A percentile compares a stretch with the other conserved stretches of the same genome.
These are phyloP conservation scores for Chaetodon trifasciatus DNA, from an alignment of 2,797 vertebrate species.

Conservation along the genomic window DNA sequence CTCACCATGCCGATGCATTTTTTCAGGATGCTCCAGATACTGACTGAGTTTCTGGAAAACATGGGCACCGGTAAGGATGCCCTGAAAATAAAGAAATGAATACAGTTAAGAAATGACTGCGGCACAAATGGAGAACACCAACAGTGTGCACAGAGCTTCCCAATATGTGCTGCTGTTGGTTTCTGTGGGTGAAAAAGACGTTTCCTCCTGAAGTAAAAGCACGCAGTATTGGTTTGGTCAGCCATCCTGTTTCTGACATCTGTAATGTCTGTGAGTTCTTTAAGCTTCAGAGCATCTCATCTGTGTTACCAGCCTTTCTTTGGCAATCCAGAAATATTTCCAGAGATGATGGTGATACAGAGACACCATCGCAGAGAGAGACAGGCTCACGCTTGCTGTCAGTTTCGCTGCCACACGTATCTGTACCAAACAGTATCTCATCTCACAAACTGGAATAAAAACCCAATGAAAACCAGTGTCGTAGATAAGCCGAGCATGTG, in stretches of 20 bases:
- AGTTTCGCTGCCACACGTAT: neutral
- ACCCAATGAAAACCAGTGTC: neutral
- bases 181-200: neutral
- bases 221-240: neutral
- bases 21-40: constrained; percentile 96
- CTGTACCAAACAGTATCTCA: neutral
- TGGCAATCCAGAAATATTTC: neutral
- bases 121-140: neutral
- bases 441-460: neutral
- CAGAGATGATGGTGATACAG: neutral
- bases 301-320: neutral
- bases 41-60: constrained; percentile 94
- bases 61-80: constrained; percentile 92
- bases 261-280: neutral
- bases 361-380: neutral
- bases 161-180: neutral
- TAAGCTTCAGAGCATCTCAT: neutral
- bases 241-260: neutral
- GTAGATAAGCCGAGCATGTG: constrained; percentile 8
- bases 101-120: neutral
- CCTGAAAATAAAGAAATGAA: constrained; percentile 76
- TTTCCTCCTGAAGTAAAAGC: neutral
- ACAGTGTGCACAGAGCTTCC: neutral
- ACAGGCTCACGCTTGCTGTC: neutral
- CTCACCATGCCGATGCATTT: constrained; percentile 98